A percentile compares a stretch with the other conserved stretches of the same genome.
Conservation (phyloP, 2,113 vertebrate genomes). For the Ranitomeya variabilis region DNA sequence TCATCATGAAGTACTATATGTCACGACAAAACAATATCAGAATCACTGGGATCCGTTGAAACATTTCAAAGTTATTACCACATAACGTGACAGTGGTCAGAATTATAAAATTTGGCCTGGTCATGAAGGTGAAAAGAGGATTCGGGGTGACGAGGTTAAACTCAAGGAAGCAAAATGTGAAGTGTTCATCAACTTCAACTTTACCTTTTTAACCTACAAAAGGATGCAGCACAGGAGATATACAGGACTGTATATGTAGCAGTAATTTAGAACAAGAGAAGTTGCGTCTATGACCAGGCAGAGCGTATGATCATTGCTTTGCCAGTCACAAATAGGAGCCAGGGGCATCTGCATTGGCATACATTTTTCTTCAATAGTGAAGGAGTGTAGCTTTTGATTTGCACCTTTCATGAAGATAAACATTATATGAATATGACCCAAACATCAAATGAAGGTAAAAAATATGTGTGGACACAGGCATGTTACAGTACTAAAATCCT, state of each 20-base stretch:
- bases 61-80: no score
- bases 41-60: no score
- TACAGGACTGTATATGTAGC: no score
- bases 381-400: background rate
- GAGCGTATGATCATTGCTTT: background rate
- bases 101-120: no score
- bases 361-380: background rate
- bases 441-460: background rate
- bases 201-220: no score
- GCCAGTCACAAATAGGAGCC: background rate
- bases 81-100: no score
- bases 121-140: no score
- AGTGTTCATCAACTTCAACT: background rate
- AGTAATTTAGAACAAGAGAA: background rate
- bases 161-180: background rate
- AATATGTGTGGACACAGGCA: background rate
- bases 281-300: background rate
- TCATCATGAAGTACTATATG: no score
- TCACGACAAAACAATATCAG: no score
- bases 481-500: slow-evolving; percentile 13
- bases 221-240: no score
- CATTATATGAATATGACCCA: background rate
- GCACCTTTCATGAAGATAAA: background rate
- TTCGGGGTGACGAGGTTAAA: no score
- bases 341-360: background rate